Base-by-base conservation (phyloP, 2,888 invertebrate species). In the Ferdinandea cuprea region DNA sequence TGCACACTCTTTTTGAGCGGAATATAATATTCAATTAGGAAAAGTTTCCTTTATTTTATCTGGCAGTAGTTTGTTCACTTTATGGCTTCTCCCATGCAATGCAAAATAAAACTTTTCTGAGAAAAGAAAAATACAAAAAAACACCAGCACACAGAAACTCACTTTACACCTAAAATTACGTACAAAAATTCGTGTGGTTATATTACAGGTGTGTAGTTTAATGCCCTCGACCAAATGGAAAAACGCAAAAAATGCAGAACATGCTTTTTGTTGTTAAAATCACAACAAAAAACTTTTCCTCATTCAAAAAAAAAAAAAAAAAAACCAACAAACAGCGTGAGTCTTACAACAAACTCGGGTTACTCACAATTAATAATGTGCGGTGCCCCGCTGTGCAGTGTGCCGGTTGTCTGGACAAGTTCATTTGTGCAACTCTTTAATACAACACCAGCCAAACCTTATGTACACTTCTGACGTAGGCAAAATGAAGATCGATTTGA, bases 1-100 rank as follows among this genome's bases (percentile, higher is more conserved):
- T 72, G 65, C 2, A 5, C 66, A 65, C 32, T 69, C 54, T 58
- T 69, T 74, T 52, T 59, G 80, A 81, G 69, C 46, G 76, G 81
- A 77, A 77, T 72, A 77, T 83, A 83, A 77, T 83, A 83, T 83
- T 83, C 81, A 83, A 83, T 83, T 83, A 77, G 77, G 77, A 61
- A 83, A 83, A 77, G 74, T 80, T 83, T 77, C 59, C 59, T 83
- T 77, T 71, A 72, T 77, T 77, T 77, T 77, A 81, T 83, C 66
- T 52, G 50, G 25, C 8, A 54, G 69, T 17, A 28, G 63, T 44
- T 35, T 54, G 25, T 44, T 44, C 59, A 50, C 59, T 73, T 73
- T 73, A 79, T 32, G 25, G 65, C 17, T 52, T 9, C 44, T 28
- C 66, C 52, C 15, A 50, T 52, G 68, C 58, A 17, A 44, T 58